phyloP scores from a whole-genome alignment of 2,113 vertebrate genomes.

The Ochotona princeps region DNA sequence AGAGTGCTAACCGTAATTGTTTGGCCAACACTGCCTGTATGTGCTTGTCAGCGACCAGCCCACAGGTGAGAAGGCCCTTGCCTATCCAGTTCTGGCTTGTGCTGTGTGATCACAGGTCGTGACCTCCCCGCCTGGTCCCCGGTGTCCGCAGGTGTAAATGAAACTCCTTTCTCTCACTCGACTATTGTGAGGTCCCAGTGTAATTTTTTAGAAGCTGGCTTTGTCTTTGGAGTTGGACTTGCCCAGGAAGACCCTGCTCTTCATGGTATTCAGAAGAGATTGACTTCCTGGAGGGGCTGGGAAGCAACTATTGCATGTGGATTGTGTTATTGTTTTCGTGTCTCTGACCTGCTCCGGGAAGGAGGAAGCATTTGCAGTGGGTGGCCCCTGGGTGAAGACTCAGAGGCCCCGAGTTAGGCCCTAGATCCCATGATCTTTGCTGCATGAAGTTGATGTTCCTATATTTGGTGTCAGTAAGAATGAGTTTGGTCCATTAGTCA shows the following conservation, averaged over 20 bases:
- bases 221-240: not conserved
- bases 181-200: not conserved
- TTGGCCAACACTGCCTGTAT: not conserved
- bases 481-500: constrained; percentile 5
- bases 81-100: not conserved
- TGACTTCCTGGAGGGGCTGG: not conserved
- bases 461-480: constrained; percentile 4
- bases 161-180: not conserved
- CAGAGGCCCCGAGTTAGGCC: not conserved
- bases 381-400: not conserved
- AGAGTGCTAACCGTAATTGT: not conserved
- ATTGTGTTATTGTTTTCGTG: not conserved
- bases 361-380: not conserved
- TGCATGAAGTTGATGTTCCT: not conserved
- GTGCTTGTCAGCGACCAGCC: not conserved
- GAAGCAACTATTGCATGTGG: not conserved
- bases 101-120: not conserved
- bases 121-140: not conserved
- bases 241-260: not conserved
- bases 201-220: not conserved
- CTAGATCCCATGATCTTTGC: not conserved
- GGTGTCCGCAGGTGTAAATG: not conserved
- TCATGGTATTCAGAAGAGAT: not conserved
- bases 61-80: not conserved
- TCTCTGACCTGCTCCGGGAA: not conserved